Evolutionary conservation across 2,888 invertebrate species (phyloP), one percentile per base, ranked within the genome.

Genomic region (Hartigia nigra): DNA sequence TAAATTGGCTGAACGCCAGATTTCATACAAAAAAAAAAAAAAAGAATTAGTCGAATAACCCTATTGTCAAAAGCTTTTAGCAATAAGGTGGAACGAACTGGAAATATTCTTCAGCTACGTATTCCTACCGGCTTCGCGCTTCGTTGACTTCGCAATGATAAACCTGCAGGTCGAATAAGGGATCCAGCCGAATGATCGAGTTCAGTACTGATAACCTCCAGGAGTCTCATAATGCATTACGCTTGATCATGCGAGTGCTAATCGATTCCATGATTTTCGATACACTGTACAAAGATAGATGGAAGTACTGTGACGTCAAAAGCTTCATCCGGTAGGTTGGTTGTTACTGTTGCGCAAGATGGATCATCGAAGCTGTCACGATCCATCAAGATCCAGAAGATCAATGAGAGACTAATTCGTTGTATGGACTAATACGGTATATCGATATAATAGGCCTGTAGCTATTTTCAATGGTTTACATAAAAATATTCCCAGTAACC

Each of bases 1-100:
- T 69, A 55, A 79, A 80, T 83, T 83, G 83, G 83, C 74, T 32
- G 12, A 23, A 12, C 3, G 82, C 78, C 83, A 83, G 83, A 83
- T 77, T 82, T 79, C 77, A 69, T 74, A 55, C 76, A 55, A 78
- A 70, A 76, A 77, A 72, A 12, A 55, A 76, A 76, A 55, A 80
- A 82, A 79, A 75, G 75, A 78, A 78, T 77, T 55, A 70, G 23
- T 39, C 70, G 74, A 82, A 81, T n/a, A 77, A 78, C 1, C 39
- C 39, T 23, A 39, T 5, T 14, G 39, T 4, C 39, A 5, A 23
- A 23, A 0, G 14, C 14, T 14, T 14, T 39, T 23, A 39, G 1
- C 39, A 5, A 39, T 23, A 39, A 39, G 5, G 39, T 14, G 14
- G 5, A 39, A 39, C 5, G 14, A 39, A 5, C 14, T 23, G 14